Evolutionary conservation across 2,797 vertebrate species (phyloP).

Genomic region (Semotilus atromaculatus): DNA sequence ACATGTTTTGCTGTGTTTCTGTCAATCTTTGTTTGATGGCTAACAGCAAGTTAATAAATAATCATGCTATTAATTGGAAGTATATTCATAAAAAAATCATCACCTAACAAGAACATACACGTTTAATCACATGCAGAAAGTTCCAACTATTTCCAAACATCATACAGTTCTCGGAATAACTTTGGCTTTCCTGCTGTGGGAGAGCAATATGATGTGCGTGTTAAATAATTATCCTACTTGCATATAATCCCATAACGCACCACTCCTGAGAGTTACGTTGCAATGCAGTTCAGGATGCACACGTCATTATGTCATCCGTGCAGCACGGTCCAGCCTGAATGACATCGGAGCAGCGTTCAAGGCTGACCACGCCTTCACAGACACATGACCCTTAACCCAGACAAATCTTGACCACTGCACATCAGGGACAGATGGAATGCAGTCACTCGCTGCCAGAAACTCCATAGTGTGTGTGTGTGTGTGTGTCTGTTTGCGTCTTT

Average conservation of each 20-base stretch:
- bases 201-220: constrained; percentile 26
- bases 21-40: not conserved
- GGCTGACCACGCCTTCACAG: constrained; percentile 51
- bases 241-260: constrained; percentile 41
- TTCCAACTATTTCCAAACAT: constrained; percentile 1
- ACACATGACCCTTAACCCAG: constrained; percentile 50
- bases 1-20: not conserved
- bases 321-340: constrained; percentile 31
- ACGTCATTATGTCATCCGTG: constrained; percentile 49
- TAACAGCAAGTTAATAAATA: not conserved
- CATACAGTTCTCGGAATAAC: not conserved
- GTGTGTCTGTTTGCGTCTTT: constrained; percentile 37
- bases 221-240: constrained; percentile 38
- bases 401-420: constrained; percentile 49
- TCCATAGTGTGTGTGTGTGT: constrained; percentile 30
- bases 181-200: constrained; percentile 39
- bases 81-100: not conserved
- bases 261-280: constrained; percentile 22
- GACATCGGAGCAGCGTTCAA: constrained; percentile 45
- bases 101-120: not conserved
- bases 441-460: constrained; percentile 50
- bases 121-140: not conserved
- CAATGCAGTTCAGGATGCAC: constrained; percentile 29
- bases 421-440: constrained; percentile 58
- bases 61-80: not conserved